Evolutionary conservation across 1,140 invertebrate genomes (phyloP).

Genomic region (Achatina immaculata): DNA sequence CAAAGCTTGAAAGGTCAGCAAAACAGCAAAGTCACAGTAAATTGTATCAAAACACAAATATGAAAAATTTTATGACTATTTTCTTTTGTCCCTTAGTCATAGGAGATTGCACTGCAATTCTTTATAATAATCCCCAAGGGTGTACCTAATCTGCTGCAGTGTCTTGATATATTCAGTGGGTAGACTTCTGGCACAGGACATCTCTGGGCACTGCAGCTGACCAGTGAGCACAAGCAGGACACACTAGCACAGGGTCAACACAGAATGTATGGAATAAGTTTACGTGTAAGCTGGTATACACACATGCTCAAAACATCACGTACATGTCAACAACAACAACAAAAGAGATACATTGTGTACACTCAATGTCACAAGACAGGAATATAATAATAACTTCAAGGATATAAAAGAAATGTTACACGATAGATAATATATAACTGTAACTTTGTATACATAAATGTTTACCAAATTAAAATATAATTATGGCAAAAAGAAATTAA

Average conservation of each 20-base stretch:
- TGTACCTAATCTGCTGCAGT: background rate
- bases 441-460: background rate
- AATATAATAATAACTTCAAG: background rate
- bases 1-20: background rate
- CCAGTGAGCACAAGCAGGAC: background rate
- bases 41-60: background rate
- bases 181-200: background rate
- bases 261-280: background rate
- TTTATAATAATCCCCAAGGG: background rate
- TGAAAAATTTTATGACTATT: background rate
- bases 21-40: background rate
- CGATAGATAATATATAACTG: background rate
- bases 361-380: background rate
- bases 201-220: background rate
- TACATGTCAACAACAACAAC: background rate
- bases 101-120: constrained; percentile 9
- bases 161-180: too few species aligned
- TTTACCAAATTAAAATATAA: background rate
- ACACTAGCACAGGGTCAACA: too few species aligned
- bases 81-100: too few species aligned
- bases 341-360: too few species aligned
- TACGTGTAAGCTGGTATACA: background rate
- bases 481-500: background rate
- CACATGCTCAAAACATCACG: background rate
- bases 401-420: background rate